These are phyloP conservation scores for Caerostris extrusa DNA, from an alignment of 1,140 invertebrate genomes.

Conservation along the genomic window DNA sequence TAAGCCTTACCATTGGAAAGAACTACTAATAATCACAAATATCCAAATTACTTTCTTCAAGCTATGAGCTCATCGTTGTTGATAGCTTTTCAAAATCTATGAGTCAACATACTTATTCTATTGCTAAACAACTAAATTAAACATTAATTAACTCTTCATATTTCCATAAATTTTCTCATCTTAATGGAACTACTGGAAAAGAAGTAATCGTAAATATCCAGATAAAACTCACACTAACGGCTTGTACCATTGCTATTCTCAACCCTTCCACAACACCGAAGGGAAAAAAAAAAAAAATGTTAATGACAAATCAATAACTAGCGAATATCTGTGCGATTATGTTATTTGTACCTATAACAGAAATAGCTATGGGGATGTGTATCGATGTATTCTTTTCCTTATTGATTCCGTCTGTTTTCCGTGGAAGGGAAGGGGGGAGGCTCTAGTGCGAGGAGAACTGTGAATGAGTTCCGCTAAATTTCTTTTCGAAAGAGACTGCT, in stretches of 20 bases:
- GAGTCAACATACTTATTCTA: no score
- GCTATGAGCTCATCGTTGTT: no score
- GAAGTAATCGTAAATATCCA: no score
- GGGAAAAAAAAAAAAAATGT: neutral
- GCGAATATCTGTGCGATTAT: conserved; percentile 53
- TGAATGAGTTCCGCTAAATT: conserved; percentile 32
- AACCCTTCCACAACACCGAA: neutral
- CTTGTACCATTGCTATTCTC: neutral
- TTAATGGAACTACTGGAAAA: no score
- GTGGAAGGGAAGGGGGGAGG: neutral
- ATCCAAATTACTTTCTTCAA: no score
- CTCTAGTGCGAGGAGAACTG: neutral
- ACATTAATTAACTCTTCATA: no score
- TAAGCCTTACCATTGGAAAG: no score
- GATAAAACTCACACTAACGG: no score
- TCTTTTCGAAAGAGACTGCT: neutral
- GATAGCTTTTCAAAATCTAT: no score
- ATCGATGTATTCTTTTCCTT: conserved; percentile 33
- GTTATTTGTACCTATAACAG: conserved; percentile 52
- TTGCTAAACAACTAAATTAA: no score
- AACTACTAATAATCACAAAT: no score
- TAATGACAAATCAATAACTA: conserved; percentile 56
- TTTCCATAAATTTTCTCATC: no score
- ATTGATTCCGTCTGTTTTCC: conserved; percentile 28
- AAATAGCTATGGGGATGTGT: conserved; percentile 16